Conservation (phyloP, 92 coral and sea anemone genomes). For the Isaurus tuberculatus region DNA sequence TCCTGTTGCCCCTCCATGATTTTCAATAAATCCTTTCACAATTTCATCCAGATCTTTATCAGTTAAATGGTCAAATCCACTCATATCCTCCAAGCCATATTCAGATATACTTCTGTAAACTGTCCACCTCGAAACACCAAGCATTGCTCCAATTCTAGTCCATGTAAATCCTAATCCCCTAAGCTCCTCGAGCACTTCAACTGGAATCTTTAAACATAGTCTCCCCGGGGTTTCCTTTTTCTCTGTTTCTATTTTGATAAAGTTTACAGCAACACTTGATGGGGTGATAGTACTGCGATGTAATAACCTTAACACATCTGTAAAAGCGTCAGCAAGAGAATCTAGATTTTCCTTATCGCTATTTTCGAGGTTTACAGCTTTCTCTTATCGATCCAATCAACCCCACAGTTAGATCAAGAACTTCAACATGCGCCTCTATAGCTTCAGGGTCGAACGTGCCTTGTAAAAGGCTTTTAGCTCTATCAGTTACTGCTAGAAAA, state of each 20-base stretch:
- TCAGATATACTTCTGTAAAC: constrained; percentile 11
- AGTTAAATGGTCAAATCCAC: neutral
- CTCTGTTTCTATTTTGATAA: too few relatives aligned
- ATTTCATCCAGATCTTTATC: constrained; percentile 11
- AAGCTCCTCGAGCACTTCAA: constrained; percentile 42
- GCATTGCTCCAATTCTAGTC: constrained; percentile 21
- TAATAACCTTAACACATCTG: neutral
- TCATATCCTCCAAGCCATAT: neutral
- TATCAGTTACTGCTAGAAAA: neutral
- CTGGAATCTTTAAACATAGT: neutral
- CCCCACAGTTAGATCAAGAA: neutral
- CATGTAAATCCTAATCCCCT: constrained; percentile 23
- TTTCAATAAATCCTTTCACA: neutral
- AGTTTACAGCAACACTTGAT: neutral
- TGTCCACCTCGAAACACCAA: constrained; percentile 45
- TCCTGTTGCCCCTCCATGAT: neutral
- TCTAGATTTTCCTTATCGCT: neutral
- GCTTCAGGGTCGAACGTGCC: neutral
- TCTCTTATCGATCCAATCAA: neutral
- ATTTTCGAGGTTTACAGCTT: neutral
- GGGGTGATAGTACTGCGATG: neutral
- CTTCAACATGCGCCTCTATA: neutral
- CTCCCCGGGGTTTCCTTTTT: neutral
- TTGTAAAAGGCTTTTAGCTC: neutral
- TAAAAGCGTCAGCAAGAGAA: neutral